Evolutionary conservation across 92 coral and sea anemone species (phyloP).

Genomic region (Bergia puertoricense): DNA sequence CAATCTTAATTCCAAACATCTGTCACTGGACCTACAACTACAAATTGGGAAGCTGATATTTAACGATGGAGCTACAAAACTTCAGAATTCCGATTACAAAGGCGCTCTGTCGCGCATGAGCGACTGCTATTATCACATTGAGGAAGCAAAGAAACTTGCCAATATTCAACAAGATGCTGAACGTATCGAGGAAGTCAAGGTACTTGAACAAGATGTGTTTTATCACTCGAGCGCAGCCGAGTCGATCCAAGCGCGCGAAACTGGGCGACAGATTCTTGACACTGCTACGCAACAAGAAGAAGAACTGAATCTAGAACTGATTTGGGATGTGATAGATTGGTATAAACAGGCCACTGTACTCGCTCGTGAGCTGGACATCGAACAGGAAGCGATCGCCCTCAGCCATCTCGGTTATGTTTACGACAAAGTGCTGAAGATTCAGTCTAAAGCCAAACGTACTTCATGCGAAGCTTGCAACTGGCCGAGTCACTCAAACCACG

Average conservation of each 20-base stretch:
- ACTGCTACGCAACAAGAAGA: conserved; percentile 65
- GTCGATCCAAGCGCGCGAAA: conserved; percentile 80
- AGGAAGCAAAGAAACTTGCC: conserved; percentile 75
- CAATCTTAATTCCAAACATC: conserved; percentile 26
- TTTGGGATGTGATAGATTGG: conserved; percentile 94
- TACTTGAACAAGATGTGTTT: conserved; percentile 69
- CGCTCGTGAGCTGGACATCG: conserved; percentile 83
- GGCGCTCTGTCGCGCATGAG: conserved; percentile 75
- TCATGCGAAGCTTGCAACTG: conserved; percentile 76
- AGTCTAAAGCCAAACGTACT: conserved; percentile 75
- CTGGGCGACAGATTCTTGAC: conserved; percentile 67
- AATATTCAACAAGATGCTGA: conserved; percentile 33
- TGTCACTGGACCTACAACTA: conserved; percentile 53
- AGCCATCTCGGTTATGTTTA: conserved; percentile 83
- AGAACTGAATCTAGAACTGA: conserved; percentile 68
- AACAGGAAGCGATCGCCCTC: conserved; percentile 89
- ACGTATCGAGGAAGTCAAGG: conserved; percentile 43
- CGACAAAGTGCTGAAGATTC: conserved; percentile 77
- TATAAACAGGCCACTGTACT: conserved; percentile 80
- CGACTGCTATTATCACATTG: conserved; percentile 83
- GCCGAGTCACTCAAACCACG: conserved; percentile 93
- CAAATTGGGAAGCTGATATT: conserved; percentile 62
- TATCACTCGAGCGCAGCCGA: conserved; percentile 74
- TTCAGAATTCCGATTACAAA: conserved; percentile 70
- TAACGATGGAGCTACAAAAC: conserved; percentile 75